phyloP scores from a whole-genome alignment of 1,140 invertebrate species.

The Metaphire vulgaris region DNA sequence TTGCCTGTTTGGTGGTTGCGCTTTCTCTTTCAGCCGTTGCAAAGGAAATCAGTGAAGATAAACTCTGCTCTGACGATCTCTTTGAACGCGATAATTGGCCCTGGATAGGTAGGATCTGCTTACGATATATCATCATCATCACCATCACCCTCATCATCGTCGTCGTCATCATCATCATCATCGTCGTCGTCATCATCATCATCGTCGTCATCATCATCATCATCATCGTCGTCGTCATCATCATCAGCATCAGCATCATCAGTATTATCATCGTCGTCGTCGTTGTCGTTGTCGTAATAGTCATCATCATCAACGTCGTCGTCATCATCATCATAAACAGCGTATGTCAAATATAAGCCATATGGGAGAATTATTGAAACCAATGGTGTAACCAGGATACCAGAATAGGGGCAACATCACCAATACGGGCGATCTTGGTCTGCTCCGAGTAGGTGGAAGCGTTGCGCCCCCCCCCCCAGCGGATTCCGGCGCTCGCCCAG shows the following conservation, averaged over 20 bases:
- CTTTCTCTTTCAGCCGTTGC: background rate
- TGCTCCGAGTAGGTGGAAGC: too few relatives aligned
- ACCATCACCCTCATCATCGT: slow-evolving; percentile 15
- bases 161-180: slow-evolving; percentile 17
- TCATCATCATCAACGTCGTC: background rate
- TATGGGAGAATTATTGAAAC: too few relatives aligned
- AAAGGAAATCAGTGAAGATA: background rate
- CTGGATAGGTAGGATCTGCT: background rate
- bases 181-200: slow-evolving; percentile 17
- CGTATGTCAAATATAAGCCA: too few relatives aligned
- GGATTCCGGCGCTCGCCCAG: too few relatives aligned
- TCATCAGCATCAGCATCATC: background rate
- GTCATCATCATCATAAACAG: background rate
- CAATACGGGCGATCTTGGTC: too few relatives aligned
- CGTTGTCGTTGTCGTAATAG: background rate
- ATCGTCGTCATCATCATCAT: slow-evolving; percentile 9
- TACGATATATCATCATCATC: slow-evolving; percentile 4
- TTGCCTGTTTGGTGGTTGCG: too few relatives aligned
- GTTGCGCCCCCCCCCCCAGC: too few relatives aligned
- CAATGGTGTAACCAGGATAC: too few relatives aligned
- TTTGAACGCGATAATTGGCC: background rate
- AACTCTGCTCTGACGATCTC: background rate
- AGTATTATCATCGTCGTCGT: background rate
- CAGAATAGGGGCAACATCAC: too few relatives aligned
- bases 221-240: slow-evolving; percentile 7